Base-by-base conservation (phyloP, 2,888 invertebrate species). In the Noctua janthina region DNA sequence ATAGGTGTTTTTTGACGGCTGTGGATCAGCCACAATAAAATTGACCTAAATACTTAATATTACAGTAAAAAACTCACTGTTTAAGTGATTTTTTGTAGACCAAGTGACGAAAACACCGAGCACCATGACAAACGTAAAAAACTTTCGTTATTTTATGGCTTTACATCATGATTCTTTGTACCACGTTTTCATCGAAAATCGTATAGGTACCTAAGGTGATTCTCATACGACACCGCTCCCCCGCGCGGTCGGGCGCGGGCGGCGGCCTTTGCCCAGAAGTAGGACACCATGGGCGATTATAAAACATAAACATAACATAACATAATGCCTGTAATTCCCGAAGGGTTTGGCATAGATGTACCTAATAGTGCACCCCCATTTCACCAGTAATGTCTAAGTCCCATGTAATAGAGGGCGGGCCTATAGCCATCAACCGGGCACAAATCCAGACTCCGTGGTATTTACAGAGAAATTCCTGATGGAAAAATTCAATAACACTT, bases 31-130 rank as follows among this genome's bases (percentile, higher is more conserved):
- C 35, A 46, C 29, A 51, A 67, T 20, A 35, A 43, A 67, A 15
- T 72, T 69, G 69, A 70, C 85, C 80, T 66, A 62, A 82, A 84
- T 84, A 64, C 39, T 64, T 49, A 29, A n/a, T 54, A 46, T 49
- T 3, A 4, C 20, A 20, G 64, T 35, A 82, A 78, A 81, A 82
- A 67, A 43, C 20, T 23, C 8, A 23, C 46, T 54, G 56, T 49
- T n/a, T 49, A 80, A 74, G 81, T 74, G 29, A 74, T 74, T 85
- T 84, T 84, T 84, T 78, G n/a, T 13, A 15, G 8, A n/a, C 2
- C 17, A 35, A 72, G 20, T 8, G 10, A 56, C 46, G 35, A 62
- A 54, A 43, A 54, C 11, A 43, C 15, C 13, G 5, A 74, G 17
- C 49, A 17, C 20, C 8, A n/a, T 54, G 8, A 35, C 2, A n/a